These are phyloP conservation scores for Sphaerophoria rueppellii DNA, from an alignment of 2,888 invertebrate species.

Conservation along the genomic window DNA sequence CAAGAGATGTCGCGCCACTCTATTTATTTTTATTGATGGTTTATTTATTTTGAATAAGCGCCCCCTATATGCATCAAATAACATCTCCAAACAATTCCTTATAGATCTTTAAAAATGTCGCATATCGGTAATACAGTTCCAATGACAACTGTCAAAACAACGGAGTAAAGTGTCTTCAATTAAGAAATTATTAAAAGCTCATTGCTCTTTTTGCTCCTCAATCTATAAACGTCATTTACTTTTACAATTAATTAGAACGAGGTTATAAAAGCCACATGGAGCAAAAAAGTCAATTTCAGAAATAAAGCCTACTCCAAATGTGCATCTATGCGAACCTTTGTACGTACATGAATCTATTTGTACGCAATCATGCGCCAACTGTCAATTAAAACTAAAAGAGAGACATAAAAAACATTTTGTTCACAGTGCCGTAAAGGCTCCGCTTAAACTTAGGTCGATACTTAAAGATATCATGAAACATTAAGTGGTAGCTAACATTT, in stretches of 20 bases:
- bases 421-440: not conserved
- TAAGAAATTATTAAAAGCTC: no score
- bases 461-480: conserved; percentile 42
- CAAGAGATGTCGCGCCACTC: no score
- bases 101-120: no score
- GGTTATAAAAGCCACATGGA: conserved; percentile 24
- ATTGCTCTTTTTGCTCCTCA: not conserved
- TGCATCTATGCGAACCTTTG: not conserved
- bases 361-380: conserved; percentile 38
- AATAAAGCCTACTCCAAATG: not conserved
- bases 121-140: no score
- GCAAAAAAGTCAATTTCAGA: not conserved
- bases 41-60: not conserved
- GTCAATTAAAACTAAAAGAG: conserved; percentile 41
- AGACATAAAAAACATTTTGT: not conserved
- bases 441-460: not conserved
- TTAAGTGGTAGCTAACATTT: conserved; percentile 8
- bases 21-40: no score
- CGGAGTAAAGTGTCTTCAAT: not conserved
- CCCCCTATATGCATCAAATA: no score
- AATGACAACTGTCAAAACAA: no score
- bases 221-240: not conserved
- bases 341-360: conserved; percentile 21
- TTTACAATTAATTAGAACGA: conserved; percentile 14
- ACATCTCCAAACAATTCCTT: no score